Percentiles rank a stretch among this genome's conserved stretches.
These are phyloP conservation scores for Burhinus bistriatus DNA, from an alignment of 2,113 vertebrate species.

Conservation along the genomic window DNA sequence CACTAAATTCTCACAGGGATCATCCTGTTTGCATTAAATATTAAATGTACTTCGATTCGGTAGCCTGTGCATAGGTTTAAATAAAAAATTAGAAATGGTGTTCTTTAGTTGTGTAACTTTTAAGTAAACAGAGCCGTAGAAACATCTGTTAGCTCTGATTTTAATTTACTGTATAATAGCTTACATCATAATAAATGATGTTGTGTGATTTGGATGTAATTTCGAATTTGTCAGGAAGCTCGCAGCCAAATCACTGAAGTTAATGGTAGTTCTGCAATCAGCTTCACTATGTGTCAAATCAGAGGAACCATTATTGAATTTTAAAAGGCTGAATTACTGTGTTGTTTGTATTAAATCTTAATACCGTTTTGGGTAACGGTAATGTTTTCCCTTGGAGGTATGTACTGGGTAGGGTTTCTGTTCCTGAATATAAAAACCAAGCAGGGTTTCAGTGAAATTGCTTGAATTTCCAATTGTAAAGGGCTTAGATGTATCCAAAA, in stretches of 20 bases:
- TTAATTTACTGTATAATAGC: conserved; percentile 42
- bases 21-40: not conserved
- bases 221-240: conserved; percentile 44
- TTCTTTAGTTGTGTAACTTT: not conserved
- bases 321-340: conserved; percentile 34
- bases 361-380: not conserved
- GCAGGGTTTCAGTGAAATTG: not conserved
- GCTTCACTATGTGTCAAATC: not conserved
- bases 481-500: not conserved
- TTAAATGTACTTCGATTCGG: not conserved
- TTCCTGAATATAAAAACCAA: not conserved
- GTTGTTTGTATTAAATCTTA: conserved; percentile 42
- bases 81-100: not conserved
- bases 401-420: not conserved
- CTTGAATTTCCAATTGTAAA: not conserved
- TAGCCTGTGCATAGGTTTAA: not conserved
- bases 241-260: not conserved
- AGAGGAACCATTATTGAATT: conserved; percentile 37
- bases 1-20: not conserved
- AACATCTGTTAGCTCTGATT: conserved; percentile 31
- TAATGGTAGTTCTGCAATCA: conserved; percentile 51
- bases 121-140: conserved; percentile 6
- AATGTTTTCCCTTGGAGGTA: not conserved
- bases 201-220: conserved; percentile 11
- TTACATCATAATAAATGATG: conserved; percentile 36